Evolutionary conservation across 2,113 vertebrate genomes (phyloP).

Genomic region (Misgurnus mizolepis): DNA sequence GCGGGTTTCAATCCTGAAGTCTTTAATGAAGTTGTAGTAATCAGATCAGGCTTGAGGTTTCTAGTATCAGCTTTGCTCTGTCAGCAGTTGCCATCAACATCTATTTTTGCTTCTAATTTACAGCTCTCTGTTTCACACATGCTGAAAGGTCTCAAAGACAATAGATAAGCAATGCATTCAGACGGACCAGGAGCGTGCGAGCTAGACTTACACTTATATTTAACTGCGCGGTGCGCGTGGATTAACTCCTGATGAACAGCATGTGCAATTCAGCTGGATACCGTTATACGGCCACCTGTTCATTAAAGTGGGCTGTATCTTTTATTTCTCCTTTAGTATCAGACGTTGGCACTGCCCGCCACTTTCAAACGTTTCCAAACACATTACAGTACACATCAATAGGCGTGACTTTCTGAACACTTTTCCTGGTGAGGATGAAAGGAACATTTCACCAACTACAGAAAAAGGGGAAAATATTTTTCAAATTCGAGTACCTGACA

Average conservation of each 20-base stretch:
- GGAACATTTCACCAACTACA: slow-evolving; percentile 62
- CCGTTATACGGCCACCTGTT: slow-evolving; percentile 75
- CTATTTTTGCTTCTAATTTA: slow-evolving; percentile 88
- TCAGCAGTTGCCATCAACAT: slow-evolving; percentile 88
- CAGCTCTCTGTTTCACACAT: slow-evolving; percentile 76
- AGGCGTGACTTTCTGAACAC: slow-evolving; percentile 54
- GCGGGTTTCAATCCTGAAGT: slow-evolving; percentile 59
- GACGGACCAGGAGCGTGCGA: slow-evolving; percentile 40
- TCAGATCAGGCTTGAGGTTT: slow-evolving; percentile 82
- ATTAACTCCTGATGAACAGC: slow-evolving; percentile 64
- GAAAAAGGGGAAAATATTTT: slow-evolving; percentile 65
- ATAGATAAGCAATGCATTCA: slow-evolving; percentile 68
- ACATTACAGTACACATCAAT: slow-evolving; percentile 62
- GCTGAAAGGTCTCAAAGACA: slow-evolving; percentile 68
- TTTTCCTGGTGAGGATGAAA: slow-evolving; percentile 63
- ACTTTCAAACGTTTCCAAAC: slow-evolving; percentile 73
- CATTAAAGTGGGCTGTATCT: slow-evolving; percentile 55
- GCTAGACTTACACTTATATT: slow-evolving; percentile 73
- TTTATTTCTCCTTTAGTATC: slow-evolving; percentile 55
- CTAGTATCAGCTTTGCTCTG: slow-evolving; percentile 82
- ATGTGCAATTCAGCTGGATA: slow-evolving; percentile 60
- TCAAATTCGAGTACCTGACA: slow-evolving; percentile 51
- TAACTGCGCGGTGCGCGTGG: slow-evolving; percentile 58
- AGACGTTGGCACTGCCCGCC: slow-evolving; percentile 63
- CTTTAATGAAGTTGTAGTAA: slow-evolving; percentile 88